A percentile compares a stretch with the other conserved stretches of the same genome.
These are phyloP conservation scores for Megaleporinus macrocephalus DNA, from an alignment of 2,113 vertebrate genomes.

Conservation along the genomic window DNA sequence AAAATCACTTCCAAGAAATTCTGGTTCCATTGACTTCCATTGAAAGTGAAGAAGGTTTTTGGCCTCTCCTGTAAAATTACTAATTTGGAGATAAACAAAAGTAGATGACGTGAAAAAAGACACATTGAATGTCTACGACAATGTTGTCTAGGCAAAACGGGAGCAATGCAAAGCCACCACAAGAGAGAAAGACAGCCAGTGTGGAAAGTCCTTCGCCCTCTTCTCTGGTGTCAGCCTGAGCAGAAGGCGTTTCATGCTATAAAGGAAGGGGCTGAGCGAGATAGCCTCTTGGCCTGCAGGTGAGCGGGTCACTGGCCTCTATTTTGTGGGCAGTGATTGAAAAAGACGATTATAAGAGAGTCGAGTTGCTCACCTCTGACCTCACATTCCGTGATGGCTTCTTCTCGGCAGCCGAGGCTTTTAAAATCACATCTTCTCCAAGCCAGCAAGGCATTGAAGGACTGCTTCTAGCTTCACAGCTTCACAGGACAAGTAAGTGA, in stretches of 20 bases:
- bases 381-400: not conserved
- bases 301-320: slow-evolving; percentile 19
- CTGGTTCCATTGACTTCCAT: too few relatives aligned
- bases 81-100: too few relatives aligned
- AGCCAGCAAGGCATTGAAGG: not conserved
- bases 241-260: not conserved
- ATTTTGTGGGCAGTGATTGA: slow-evolving; percentile 35
- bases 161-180: too few relatives aligned
- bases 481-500: too few relatives aligned
- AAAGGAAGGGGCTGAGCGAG: not conserved
- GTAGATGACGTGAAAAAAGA: too few relatives aligned
- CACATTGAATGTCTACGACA: too few relatives aligned
- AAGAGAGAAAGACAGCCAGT: too few relatives aligned
- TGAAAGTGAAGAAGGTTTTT: too few relatives aligned
- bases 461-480: not conserved
- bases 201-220: not conserved
- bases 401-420: not conserved
- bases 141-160: too few relatives aligned
- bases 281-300: slow-evolving; percentile 4
- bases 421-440: not conserved
- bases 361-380: slow-evolving; percentile 28
- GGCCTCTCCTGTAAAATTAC: too few relatives aligned
- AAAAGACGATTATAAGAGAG: slow-evolving; percentile 45
- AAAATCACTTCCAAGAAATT: too few relatives aligned
- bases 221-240: not conserved